Conservation (phyloP, 2,888 invertebrate species). For the Cosmorhoe ocellata region DNA sequence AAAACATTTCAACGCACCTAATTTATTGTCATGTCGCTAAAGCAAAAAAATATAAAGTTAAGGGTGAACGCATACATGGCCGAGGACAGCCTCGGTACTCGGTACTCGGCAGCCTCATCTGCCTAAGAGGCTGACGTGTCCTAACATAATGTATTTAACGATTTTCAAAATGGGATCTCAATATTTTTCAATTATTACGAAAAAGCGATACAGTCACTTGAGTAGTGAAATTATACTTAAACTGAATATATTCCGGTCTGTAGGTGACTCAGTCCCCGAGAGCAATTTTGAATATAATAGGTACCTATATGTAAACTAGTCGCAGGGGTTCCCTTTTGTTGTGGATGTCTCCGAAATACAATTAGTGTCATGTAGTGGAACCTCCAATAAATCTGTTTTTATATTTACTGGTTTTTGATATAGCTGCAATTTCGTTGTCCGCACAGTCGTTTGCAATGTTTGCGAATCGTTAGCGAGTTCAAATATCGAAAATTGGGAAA, state of each 20-base stretch:
- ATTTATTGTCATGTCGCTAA: constrained; percentile 73
- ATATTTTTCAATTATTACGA: too few species aligned
- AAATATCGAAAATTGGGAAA: too few species aligned
- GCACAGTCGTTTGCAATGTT: too few species aligned
- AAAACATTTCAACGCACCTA: constrained; percentile 79
- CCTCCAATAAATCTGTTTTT: constrained; percentile 51
- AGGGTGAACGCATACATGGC: too few species aligned
- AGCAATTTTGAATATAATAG: constrained; percentile 65
- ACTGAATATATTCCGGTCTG: constrained; percentile 62
- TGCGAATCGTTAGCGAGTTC: too few species aligned
- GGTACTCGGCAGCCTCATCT: too few species aligned
- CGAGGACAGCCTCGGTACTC: too few species aligned
- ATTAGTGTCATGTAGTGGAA: constrained; percentile 76
- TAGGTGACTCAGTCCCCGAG: constrained; percentile 77
- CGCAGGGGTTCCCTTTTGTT: constrained; percentile 54
- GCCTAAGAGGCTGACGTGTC: too few species aligned
- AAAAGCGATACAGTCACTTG: background rate
- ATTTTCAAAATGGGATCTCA: too few species aligned
- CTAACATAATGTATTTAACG: too few species aligned
- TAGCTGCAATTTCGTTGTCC: too few species aligned
- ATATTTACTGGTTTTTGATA: background rate
- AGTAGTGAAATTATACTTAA: constrained; percentile 15
- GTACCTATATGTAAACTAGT: constrained; percentile 79
- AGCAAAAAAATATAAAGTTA: constrained; percentile 73
- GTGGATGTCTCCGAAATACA: constrained; percentile 47